Base-by-base conservation (phyloP, 2,797 vertebrate genomes). In the Alcedo quadribrachys region DNA sequence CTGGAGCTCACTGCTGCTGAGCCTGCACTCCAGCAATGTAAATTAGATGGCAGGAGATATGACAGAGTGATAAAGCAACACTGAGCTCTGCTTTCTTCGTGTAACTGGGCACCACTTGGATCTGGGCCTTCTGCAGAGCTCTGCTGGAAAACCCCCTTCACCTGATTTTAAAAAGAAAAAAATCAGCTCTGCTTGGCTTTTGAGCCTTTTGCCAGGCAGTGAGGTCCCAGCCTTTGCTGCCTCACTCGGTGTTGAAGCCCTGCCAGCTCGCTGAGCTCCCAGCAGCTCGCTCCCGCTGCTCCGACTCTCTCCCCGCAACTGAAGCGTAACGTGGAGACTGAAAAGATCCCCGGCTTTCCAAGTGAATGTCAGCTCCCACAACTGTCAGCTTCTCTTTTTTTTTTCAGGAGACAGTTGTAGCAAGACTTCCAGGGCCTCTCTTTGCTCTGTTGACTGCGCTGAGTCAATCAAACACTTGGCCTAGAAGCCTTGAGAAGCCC, bases 1-100 rank as follows among this genome's bases (percentile, higher is more conserved):
- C 91, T 94, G 84, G 91, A 92, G 73, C 62, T 86, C 51, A 62
- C 32, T 78, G 43, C 58, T 51, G n/a, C 71, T 80, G 85, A 91
- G 45, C 69, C 53, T 78, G 80, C 69, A 45, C 81, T 80, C 32
- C 76, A 73, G 68, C 58, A 46, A 60, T 85, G 75, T 57, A 88
- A 75, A 92, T 90, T 46, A 96, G 84, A 89, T 87, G 88, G 50
- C 28, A 2, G 32, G 69, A 88, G 81, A 85, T 89, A 71, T 3
- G 57, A 51, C 54, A 50, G 4, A 11, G 66, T 21, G 61, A 91
- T 77, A 58, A 91, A 96, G 35, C 51, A 85, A 85, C 65, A 48
- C 66, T 85, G 79, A 87, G 76, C 69, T 87, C 84, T 9, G 0
- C 46, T 15, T 68, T 90, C 10, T 19, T 82, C 33, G 33, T 25